Evolutionary conservation across 2,888 invertebrate genomes (phyloP).

Genomic region (Lobophora halterata): DNA sequence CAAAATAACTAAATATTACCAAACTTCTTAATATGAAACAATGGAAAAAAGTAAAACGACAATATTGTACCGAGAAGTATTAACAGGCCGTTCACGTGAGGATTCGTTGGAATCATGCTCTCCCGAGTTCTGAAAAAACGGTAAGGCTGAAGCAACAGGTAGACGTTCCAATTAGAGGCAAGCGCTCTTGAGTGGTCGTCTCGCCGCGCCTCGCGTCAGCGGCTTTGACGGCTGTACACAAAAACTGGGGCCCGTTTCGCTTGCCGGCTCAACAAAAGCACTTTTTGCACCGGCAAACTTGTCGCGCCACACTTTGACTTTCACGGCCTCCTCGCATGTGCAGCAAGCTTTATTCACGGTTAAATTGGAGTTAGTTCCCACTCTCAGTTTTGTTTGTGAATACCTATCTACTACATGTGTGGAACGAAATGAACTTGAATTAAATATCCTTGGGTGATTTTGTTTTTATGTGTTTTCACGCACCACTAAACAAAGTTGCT

Average conservation of each 20-base stretch:
- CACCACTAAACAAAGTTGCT: no score
- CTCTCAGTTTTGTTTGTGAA: slow-evolving; percentile 25
- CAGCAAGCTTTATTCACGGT: slow-evolving; percentile 27
- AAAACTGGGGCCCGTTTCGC: slow-evolving; percentile 70
- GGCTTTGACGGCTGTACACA: slow-evolving; percentile 56
- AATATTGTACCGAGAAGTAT: slow-evolving; percentile 49
- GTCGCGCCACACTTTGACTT: slow-evolving; percentile 67
- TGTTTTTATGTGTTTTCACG: slow-evolving; percentile 5
- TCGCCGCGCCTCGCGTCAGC: slow-evolving; percentile 68
- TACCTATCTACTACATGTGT: slow-evolving; percentile 13
- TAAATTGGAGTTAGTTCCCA: slow-evolving; percentile 26
- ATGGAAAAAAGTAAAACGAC: slow-evolving; percentile 25
- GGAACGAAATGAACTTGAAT: slow-evolving; percentile 16
- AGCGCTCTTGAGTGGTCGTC: slow-evolving; percentile 64
- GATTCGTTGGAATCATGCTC: slow-evolving; percentile 59
- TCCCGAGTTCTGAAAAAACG: slow-evolving; percentile 56
- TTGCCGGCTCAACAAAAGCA: slow-evolving; percentile 58
- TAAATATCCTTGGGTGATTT: slow-evolving; percentile 3
- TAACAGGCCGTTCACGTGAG: slow-evolving; percentile 62
- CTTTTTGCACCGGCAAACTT: slow-evolving; percentile 64
- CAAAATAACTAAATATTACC: slow-evolving; percentile 22
- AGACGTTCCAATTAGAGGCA: slow-evolving; percentile 76
- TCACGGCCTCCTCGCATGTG: slow-evolving; percentile 52
- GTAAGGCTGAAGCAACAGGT: slow-evolving; percentile 74
- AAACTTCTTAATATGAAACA: slow-evolving; percentile 8